Evolutionary conservation across 2,113 vertebrate species (phyloP).

Genomic region (Xiphorhynchus elegans): DNA sequence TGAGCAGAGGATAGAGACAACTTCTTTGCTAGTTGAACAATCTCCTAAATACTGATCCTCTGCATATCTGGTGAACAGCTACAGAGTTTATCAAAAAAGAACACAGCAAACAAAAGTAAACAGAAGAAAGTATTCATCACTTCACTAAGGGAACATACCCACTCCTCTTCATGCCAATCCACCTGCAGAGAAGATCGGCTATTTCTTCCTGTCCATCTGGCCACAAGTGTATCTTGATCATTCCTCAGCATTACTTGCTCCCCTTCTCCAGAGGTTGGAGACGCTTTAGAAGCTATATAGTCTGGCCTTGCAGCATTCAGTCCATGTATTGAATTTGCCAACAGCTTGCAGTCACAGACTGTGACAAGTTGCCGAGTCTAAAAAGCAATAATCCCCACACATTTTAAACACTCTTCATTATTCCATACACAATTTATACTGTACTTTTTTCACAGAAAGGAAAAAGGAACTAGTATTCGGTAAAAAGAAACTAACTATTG

Average conservation of each 20-base stretch:
- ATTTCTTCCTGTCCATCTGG: constrained; percentile 91
- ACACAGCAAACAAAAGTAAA: neutral
- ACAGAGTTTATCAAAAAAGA: neutral
- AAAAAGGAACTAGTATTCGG: neutral
- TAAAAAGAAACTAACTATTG: neutral
- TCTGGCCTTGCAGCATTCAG: constrained; percentile 93
- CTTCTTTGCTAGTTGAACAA: neutral
- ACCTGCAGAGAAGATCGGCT: constrained; percentile 89
- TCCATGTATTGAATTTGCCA: constrained; percentile 93
- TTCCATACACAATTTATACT: neutral
- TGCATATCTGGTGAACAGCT: neutral
- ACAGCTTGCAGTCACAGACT: constrained; percentile 94
- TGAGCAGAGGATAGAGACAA: neutral
- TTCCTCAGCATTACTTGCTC: constrained; percentile 96
- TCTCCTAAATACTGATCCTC: neutral
- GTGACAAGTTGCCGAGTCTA: constrained; percentile 95
- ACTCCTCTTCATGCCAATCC: constrained; percentile 96
- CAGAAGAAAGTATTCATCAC: neutral
- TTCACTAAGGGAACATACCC: constrained; percentile 80
- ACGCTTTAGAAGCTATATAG: constrained; percentile 94
- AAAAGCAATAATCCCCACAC: neutral
- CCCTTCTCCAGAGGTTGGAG: constrained; percentile 87
- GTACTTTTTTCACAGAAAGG: neutral
- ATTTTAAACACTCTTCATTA: neutral
- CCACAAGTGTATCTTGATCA: constrained; percentile 94